A percentile compares a stretch with the other conserved stretches of the same genome.
Evolutionary conservation across 2,888 invertebrate species (phyloP).

Genomic region (Halocaridina rubra): DNA sequence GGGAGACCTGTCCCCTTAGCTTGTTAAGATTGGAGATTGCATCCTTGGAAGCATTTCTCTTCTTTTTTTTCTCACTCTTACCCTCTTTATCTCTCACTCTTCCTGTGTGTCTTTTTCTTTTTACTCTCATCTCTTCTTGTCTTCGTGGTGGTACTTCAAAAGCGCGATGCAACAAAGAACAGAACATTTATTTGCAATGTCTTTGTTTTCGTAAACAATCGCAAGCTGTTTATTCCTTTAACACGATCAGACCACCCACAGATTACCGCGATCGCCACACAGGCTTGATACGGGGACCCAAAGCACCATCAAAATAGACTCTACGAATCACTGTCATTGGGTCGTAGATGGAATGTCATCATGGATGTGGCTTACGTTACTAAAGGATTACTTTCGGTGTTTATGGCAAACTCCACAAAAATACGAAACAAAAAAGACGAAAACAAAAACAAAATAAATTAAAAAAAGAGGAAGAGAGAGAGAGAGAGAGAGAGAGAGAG

Average conservation of each 20-base stretch:
- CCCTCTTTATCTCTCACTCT: too few relatives aligned
- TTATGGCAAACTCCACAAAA: constrained; percentile 40
- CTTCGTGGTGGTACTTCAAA: too few relatives aligned
- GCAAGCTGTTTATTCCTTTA: constrained; percentile 56
- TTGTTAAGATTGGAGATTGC: too few relatives aligned
- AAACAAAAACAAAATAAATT: not conserved
- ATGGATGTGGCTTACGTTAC: not conserved
- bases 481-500: not conserved
- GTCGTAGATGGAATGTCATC: not conserved
- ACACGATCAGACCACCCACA: constrained; percentile 56
- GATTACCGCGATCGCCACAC: constrained; percentile 12
- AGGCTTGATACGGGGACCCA: not conserved
- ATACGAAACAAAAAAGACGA: not conserved
- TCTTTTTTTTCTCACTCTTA: too few relatives aligned
- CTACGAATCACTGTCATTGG: not conserved
- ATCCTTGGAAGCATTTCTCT: too few relatives aligned
- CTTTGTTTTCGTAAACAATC: constrained; percentile 57
- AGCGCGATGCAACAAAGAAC: constrained; percentile 36
- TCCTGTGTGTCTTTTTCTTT: too few relatives aligned
- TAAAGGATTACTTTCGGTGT: constrained; percentile 29
- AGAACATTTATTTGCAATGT: constrained; percentile 52
- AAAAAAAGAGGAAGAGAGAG: not conserved
- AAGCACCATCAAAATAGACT: not conserved
- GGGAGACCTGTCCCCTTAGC: too few relatives aligned
- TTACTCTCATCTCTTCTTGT: too few relatives aligned